phyloP scores from a whole-genome alignment of 2,797 vertebrate species.

The Rhynchonycteris naso region DNA sequence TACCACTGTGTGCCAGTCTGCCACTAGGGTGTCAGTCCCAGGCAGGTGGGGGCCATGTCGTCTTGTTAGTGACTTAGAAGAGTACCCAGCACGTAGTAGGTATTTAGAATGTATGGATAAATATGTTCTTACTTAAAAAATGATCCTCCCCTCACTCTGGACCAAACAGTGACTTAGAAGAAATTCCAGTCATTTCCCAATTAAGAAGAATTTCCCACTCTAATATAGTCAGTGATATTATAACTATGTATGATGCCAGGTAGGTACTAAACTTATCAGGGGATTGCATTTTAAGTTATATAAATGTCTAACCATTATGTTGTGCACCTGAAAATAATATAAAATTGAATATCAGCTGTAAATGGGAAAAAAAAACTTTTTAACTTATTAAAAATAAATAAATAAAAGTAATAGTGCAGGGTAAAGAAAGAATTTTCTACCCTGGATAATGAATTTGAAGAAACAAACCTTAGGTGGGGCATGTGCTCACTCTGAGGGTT shows the following conservation, averaged over 20 bases:
- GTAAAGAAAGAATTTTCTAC: background rate
- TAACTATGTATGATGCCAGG: too few species aligned
- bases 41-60: background rate
- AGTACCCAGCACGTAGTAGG: background rate
- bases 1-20: background rate
- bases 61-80: background rate
- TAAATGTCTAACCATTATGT: background rate
- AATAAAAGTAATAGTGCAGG: background rate
- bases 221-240: background rate
- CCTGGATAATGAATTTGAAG: background rate
- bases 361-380: background rate
- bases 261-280: rapidly evolving
- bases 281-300: background rate
- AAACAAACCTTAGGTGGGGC: background rate
- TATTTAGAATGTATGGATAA: background rate
- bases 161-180: background rate
- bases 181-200: background rate
- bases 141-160: background rate
- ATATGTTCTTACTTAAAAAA: background rate
- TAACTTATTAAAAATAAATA: background rate
- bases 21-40: background rate
- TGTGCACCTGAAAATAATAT: background rate
- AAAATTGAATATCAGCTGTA: background rate
- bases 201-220: background rate
- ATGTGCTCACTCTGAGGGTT: rapidly evolving